Percentiles rank a stretch among this genome's conserved stretches.
phyloP scores from a whole-genome alignment of 1,140 invertebrate genomes.

The Papilio aristodemus region DNA sequence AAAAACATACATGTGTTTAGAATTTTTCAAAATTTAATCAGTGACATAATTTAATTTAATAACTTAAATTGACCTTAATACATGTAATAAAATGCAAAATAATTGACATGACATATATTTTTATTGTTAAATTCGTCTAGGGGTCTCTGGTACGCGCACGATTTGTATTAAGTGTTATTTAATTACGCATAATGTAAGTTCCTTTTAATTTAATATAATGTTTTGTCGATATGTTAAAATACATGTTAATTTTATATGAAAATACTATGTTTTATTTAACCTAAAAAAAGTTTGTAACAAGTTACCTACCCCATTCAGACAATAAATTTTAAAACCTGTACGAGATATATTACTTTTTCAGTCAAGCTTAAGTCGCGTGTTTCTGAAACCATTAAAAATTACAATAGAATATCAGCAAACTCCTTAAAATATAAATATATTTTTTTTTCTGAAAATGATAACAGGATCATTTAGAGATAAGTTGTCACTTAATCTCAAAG shows the following conservation, averaged over 20 bases:
- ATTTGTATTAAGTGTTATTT: conserved; percentile 31
- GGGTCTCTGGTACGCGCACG: conserved; percentile 4
- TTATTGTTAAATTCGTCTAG: conserved; percentile 9
- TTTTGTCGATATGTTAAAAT: conserved; percentile 27
- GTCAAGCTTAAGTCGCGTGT: no score
- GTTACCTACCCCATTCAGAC: neutral
- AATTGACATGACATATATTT: conserved; percentile 1
- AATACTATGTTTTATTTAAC: neutral
- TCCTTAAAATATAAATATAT: no score
- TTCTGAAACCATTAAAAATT: no score
- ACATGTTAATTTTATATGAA: conserved; percentile 5
- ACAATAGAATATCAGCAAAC: no score
- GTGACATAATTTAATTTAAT: neutral
- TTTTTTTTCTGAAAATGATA: no score
- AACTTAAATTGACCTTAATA: neutral
- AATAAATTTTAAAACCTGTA: no score
- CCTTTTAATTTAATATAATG: conserved; percentile 24
- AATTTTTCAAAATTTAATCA: no score
- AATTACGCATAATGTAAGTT: conserved; percentile 29
- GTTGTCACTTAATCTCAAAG: no score
- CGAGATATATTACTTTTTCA: no score
- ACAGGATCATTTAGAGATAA: no score
- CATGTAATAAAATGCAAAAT: conserved; percentile 12
- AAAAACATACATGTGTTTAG: no score
- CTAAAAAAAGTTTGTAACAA: no score